Evolutionary conservation across 2,888 invertebrate species (phyloP).

Genomic region (Athalia circularis): DNA sequence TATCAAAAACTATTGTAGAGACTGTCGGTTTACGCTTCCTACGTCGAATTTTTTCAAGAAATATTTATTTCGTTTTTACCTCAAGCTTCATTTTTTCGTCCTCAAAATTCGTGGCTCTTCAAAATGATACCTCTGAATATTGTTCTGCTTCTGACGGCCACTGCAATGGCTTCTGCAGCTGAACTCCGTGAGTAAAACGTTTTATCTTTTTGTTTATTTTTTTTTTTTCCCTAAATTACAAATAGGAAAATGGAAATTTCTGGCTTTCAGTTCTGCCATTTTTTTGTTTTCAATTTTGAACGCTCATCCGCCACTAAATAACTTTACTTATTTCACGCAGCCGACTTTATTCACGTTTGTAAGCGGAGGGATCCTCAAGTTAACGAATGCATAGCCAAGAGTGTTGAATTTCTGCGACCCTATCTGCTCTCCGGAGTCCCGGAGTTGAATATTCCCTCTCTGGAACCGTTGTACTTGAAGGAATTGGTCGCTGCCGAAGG

Average conservation of each 20-base stretch:
- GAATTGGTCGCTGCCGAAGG: conserved; percentile 77
- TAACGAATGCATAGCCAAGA: conserved; percentile 77
- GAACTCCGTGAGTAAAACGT: conserved; percentile 64
- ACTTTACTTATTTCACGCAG: conserved; percentile 63
- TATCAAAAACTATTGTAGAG: conserved; percentile 57
- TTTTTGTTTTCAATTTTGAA: neutral
- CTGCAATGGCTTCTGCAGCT: conserved; percentile 47
- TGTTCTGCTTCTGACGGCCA: conserved; percentile 43
- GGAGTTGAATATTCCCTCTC: conserved; percentile 81
- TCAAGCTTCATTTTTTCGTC: neutral
- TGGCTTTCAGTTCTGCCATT: neutral
- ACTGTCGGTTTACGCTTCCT: neutral
- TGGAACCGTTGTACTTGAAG: conserved; percentile 82
- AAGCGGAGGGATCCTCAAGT: conserved; percentile 77
- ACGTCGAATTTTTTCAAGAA: neutral
- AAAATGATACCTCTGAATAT: conserved; percentile 47
- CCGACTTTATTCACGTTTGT: conserved; percentile 78
- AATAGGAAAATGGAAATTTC: neutral
- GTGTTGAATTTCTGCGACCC: conserved; percentile 78
- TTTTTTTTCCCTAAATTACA: neutral
- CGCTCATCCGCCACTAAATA: no score
- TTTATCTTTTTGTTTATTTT: conserved; percentile 1
- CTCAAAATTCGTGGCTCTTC: neutral
- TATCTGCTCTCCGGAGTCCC: conserved; percentile 79
- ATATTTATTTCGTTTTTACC: neutral